Conservation (phyloP, 2,113 vertebrate species). For the Nycticorax nycticorax region DNA sequence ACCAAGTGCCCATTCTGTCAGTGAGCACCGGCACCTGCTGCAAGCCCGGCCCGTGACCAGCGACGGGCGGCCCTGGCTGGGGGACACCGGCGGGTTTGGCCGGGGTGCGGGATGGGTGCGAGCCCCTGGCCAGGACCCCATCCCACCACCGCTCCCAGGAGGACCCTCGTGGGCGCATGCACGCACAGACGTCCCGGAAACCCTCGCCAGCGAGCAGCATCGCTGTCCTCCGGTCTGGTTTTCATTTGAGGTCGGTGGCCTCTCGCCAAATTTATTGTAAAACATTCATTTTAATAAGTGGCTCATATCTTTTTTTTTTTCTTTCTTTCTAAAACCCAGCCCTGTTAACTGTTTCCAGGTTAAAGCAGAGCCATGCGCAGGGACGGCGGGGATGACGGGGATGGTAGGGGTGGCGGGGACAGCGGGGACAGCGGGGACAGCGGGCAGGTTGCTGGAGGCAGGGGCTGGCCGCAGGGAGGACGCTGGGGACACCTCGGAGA, state of each 20-base stretch:
- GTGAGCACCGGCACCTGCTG: neutral
- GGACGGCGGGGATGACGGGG: fast-evolving
- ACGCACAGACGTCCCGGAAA: neutral
- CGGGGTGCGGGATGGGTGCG: fast-evolving
- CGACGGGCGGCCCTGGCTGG: fast-evolving
- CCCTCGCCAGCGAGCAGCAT: neutral
- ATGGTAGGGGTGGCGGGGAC: neutral
- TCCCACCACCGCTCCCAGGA: fast-evolving
- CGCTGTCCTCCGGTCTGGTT: conserved; percentile 48
- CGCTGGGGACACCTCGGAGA: neutral
- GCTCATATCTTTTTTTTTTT: conserved; percentile 4
- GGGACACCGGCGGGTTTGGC: fast-evolving
- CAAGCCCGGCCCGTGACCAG: fast-evolving
- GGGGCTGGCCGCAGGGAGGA: neutral
- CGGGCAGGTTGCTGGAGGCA: neutral
- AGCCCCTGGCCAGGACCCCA: neutral
- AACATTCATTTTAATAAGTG: conserved; percentile 70
- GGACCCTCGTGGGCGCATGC: neutral
- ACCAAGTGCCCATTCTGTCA: neutral
- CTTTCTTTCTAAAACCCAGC: neutral
- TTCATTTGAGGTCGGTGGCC: conserved; percentile 67
- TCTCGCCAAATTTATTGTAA: conserved; percentile 64
- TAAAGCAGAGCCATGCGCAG: fast-evolving
- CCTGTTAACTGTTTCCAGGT: conserved; percentile 53
- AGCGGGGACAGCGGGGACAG: neutral